phyloP scores from a whole-genome alignment of 2,888 invertebrate species.

The Drosophila melanocephala region DNA sequence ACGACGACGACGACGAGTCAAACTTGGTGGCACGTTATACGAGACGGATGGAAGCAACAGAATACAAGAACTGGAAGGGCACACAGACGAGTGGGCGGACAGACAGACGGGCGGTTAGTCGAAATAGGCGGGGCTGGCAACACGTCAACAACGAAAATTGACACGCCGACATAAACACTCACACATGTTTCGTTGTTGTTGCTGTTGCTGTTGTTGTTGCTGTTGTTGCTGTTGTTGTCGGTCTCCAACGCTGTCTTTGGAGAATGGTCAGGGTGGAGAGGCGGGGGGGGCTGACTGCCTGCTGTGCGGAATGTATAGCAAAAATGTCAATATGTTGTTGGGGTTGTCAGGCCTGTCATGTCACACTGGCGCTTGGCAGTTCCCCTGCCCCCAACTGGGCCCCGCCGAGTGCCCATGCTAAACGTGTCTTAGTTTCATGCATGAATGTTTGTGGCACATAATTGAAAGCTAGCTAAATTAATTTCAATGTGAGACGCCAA shows the following conservation, averaged over 20 bases:
- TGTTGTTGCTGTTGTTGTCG: conserved; percentile 17
- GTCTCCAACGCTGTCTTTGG: conserved; percentile 27
- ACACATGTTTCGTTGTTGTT: conserved; percentile 66
- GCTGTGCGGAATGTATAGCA: conserved; percentile 72
- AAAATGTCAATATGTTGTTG: conserved; percentile 82
- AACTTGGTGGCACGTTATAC: conserved; percentile 36
- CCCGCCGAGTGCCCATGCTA: conserved; percentile 33
- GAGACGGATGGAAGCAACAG: conserved; percentile 32
- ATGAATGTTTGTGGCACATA: conserved; percentile 85
- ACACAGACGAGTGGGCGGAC: conserved; percentile 22
- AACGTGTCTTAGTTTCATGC: conserved; percentile 80
- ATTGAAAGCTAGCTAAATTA: conserved; percentile 85
- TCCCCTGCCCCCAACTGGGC: neutral
- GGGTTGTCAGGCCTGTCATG: conserved; percentile 77
- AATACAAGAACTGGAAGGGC: conserved; percentile 23
- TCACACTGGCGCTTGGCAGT: conserved; percentile 68
- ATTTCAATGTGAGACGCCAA: conserved; percentile 82
- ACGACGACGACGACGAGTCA: conserved; percentile 41
- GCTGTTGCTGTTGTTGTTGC: neutral
- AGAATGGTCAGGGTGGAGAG: neutral
- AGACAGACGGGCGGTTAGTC: conserved; percentile 8
- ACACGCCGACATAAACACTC: conserved; percentile 83
- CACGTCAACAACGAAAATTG: conserved; percentile 81
- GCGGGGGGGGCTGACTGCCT: conserved; percentile 48
- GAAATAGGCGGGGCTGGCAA: conserved; percentile 59